A percentile compares a stretch with the other conserved stretches of the same genome.
These are phyloP conservation scores for Cyprinodon diabolis DNA, from an alignment of 2,797 vertebrate genomes.

Conservation along the genomic window DNA sequence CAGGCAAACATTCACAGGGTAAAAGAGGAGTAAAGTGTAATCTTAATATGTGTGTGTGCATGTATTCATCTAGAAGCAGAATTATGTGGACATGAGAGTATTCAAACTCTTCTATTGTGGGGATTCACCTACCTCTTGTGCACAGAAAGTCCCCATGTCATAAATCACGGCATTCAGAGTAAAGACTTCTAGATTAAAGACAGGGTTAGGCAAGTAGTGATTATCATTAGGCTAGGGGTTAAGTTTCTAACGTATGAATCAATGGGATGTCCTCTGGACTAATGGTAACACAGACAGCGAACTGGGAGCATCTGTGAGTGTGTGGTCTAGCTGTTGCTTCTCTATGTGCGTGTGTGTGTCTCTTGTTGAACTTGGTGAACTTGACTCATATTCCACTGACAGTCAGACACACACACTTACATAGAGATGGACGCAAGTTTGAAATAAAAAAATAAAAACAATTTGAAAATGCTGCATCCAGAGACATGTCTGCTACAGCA, in stretches of 20 bases:
- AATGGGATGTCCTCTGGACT: conserved; percentile 7
- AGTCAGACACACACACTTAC: conserved; percentile 24
- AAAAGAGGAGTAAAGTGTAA: conserved; percentile 7
- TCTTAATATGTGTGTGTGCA: not conserved
- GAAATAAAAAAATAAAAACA: conserved; percentile 8
- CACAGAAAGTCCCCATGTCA: conserved; percentile 14
- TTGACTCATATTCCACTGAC: conserved; percentile 29
- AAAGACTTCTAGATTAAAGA: conserved; percentile 9
- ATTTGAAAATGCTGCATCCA: not conserved
- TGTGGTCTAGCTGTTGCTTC: not conserved
- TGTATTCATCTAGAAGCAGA: conserved; percentile 1
- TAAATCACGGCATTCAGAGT: conserved; percentile 19
- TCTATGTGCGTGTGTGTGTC: not conserved
- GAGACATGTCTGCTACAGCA: not conserved
- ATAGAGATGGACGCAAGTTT: conserved; percentile 10
- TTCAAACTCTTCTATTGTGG: conserved; percentile 14
- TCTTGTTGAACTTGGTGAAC: conserved; percentile 26
- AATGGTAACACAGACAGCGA: conserved; percentile 6
- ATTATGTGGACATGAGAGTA: conserved; percentile 17
- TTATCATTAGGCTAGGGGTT: conserved; percentile 4
- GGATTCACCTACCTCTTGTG: conserved; percentile 26
- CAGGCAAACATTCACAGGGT: conserved; percentile 71
- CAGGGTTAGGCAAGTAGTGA: conserved; percentile 12
- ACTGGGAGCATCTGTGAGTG: not conserved
- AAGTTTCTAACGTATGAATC: conserved; percentile 16